Evolutionary conservation across 1,140 invertebrate species (phyloP), one percentile per base, ranked within the genome.

Genomic region (Bradysia coprophila): DNA sequence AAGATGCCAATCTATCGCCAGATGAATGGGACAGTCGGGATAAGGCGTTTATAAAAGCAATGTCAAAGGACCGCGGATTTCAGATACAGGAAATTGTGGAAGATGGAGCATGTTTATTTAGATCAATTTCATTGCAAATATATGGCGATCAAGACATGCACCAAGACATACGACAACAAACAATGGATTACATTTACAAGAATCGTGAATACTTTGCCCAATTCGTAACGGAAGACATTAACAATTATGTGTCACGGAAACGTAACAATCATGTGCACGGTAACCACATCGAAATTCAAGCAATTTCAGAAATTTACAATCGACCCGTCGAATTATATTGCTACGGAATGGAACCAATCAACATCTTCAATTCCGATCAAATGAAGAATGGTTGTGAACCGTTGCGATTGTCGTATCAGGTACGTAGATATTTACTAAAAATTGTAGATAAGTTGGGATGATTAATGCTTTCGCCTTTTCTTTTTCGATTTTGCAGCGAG

Each of bases 131-230:
- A 46, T 84, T 92, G 63, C 89, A 93, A 66, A 78, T 94, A 23
- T 93, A 85, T 62, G 89, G 90, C 4, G 87, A 93, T 61, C 83
- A 93, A 65, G 88, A 90, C 52, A 89, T 92, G 82, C 88, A 94
- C 60, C 66, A 69, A 43, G 68, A 78, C 44, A 82, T 93, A 16
- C 68, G 89, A 28, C 78, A 83, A 52, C 75, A 87, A 49, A 93
- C 88, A 57, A 89, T 93, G 76, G 88, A 94, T 65, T 93, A 93
- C 52, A 86, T 94, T 66, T 51, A 54, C 21, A 78, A 84, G 54
- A 94, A 94, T 64, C 68, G 73, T 36, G 90, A 93, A 58, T 89
- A 89, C 52, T 94, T 87, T 64, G 82, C 80, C n/a, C 83, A 88
- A 51, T 94, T 90, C 66, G 77, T 94, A 15, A 92, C 89, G 2